A percentile compares a stretch with the other conserved stretches of the same genome.
Conservation (phyloP, 2,888 invertebrate genomes). For the Anodontia alba region DNA sequence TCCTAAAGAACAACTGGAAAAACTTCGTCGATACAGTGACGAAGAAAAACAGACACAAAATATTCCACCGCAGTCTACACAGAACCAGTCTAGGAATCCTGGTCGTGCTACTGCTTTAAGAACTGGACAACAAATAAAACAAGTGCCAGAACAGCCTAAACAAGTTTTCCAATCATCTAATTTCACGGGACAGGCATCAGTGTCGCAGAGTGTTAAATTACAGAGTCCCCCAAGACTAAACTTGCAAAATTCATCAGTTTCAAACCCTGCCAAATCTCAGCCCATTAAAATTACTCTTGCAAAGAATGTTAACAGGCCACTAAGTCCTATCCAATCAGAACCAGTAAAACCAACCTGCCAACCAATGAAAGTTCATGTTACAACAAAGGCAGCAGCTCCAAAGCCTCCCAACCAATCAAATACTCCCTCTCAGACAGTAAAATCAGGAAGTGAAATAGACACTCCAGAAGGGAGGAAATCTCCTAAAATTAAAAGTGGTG, state of each 20-base stretch:
- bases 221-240: slow-evolving; percentile 1
- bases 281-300: slow-evolving; percentile 45
- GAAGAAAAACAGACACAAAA: slow-evolving; percentile 41
- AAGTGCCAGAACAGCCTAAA: slow-evolving; percentile 44
- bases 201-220: background rate
- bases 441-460: slow-evolving; percentile 43
- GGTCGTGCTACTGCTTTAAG: slow-evolving; percentile 58
- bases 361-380: slow-evolving; percentile 51
- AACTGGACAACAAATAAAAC: slow-evolving; percentile 56
- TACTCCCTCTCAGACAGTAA: slow-evolving; percentile 23
- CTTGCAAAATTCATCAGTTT: background rate
- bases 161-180: slow-evolving; percentile 51
- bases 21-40: slow-evolving; percentile 50
- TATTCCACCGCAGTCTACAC: slow-evolving; percentile 30
- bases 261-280: background rate
- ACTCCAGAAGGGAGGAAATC: slow-evolving; percentile 56
- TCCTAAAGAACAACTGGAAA: slow-evolving; percentile 75
- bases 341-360: slow-evolving; percentile 5
- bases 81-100: slow-evolving; percentile 26
- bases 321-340: slow-evolving; percentile 45
- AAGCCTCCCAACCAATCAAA: slow-evolving; percentile 46
- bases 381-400: slow-evolving; percentile 29
- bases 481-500: slow-evolving; percentile 72
- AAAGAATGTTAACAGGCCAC: slow-evolving; percentile 47
- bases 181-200: background rate